These are phyloP conservation scores for Dreissena rostriformis DNA, from an alignment of 1,140 invertebrate species.

Conservation along the genomic window DNA sequence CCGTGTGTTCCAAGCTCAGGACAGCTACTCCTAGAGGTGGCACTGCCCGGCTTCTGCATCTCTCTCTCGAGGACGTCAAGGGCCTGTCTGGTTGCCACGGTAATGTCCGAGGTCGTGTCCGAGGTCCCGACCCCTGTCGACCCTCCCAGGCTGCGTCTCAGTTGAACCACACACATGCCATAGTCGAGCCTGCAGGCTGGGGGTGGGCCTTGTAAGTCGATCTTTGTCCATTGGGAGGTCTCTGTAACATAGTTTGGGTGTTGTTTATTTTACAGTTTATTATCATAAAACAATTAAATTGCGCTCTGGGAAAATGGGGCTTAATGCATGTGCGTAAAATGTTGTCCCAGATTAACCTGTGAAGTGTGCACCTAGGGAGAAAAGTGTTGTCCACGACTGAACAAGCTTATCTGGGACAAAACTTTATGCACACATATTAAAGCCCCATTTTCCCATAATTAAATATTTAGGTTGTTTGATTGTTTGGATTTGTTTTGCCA, in stretches of 20 bases:
- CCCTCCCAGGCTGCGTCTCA: constrained; percentile 61
- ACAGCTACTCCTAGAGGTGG: constrained; percentile 69
- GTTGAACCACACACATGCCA: constrained; percentile 74
- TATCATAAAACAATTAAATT: neutral
- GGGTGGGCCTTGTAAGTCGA: constrained; percentile 77
- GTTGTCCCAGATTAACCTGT: neutral
- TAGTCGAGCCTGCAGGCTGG: constrained; percentile 78
- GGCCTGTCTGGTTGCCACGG: constrained; percentile 62
- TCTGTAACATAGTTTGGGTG: constrained; percentile 59
- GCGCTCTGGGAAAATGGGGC: neutral
- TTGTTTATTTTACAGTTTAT: neutral
- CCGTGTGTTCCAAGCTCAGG: constrained; percentile 47
- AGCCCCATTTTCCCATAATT: no score
- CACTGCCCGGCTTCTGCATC: constrained; percentile 75
- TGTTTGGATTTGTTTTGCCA: no score
- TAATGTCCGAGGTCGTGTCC: constrained; percentile 58
- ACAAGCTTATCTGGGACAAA: neutral
- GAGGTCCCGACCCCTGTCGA: constrained; percentile 5
- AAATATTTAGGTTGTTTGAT: no score
- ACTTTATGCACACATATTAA: neutral
- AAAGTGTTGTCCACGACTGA: no score
- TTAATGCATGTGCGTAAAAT: neutral
- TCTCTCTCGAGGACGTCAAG: constrained; percentile 73
- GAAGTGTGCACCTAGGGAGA: neutral
- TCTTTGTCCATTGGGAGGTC: constrained; percentile 72